Evolutionary conservation across 2,888 invertebrate genomes (phyloP).

Genomic region (Ormia ochracea): DNA sequence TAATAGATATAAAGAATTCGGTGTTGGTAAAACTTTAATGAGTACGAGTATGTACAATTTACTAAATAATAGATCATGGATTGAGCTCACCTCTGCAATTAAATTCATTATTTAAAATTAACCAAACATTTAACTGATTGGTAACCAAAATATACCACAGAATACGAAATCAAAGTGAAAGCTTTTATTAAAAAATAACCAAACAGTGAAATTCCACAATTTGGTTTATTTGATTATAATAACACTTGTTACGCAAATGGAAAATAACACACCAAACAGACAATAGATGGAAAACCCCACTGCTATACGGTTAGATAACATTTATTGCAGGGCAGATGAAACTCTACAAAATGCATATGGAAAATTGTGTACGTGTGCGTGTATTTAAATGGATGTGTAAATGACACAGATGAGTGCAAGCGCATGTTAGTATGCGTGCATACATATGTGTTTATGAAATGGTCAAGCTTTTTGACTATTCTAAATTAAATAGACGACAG

Average conservation of each 20-base stretch:
- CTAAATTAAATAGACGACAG: neutral
- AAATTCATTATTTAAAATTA: neutral
- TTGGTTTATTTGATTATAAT: conserved; percentile 30
- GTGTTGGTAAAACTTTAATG: too few species aligned
- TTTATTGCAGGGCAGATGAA: neutral
- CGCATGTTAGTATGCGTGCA: neutral
- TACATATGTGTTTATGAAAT: neutral
- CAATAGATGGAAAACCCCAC: conserved; percentile 45
- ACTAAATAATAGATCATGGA: neutral
- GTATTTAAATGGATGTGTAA: neutral
- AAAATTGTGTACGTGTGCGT: neutral
- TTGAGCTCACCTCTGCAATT: neutral
- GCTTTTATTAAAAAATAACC: conserved; percentile 11
- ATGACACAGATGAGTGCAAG: neutral
- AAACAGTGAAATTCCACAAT: conserved; percentile 25
- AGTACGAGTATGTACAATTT: too few species aligned
- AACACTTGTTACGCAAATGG: conserved; percentile 29
- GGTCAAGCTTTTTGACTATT: conserved; percentile 42
- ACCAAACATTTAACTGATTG: conserved; percentile 3
- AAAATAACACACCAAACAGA: neutral
- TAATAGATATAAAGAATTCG: too few species aligned
- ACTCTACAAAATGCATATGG: neutral
- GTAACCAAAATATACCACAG: neutral
- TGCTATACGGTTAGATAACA: conserved; percentile 52
- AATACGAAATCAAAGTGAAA: conserved; percentile 20